Conservation (phyloP, 2,888 invertebrate species). For the Schizotus pectinicornis region DNA sequence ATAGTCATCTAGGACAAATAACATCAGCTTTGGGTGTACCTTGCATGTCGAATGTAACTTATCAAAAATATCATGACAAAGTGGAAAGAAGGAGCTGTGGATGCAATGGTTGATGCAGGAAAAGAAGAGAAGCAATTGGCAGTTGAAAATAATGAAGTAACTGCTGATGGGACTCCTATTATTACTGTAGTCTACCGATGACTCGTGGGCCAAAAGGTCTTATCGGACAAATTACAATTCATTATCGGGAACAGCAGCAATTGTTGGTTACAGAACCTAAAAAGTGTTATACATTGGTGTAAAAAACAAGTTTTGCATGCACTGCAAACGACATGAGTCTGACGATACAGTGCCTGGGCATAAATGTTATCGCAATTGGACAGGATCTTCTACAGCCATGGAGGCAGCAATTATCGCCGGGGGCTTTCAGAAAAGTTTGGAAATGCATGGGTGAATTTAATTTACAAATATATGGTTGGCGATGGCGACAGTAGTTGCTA, state of each 20-base stretch:
- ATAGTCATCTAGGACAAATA: background rate
- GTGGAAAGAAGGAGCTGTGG: background rate
- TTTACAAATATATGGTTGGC: no score
- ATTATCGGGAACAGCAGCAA: slow-evolving; percentile 14
- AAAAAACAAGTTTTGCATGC: slow-evolving; percentile 9
- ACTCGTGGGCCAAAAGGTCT: slow-evolving; percentile 14
- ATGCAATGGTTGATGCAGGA: background rate
- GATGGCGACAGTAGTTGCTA: no score
- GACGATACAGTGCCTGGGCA: no score
- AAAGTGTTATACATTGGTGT: slow-evolving; percentile 9
- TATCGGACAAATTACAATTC: slow-evolving; percentile 18
- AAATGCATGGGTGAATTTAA: no score
- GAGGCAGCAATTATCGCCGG: no score
- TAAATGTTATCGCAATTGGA: no score
- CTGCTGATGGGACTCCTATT: background rate
- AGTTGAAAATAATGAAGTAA: background rate
- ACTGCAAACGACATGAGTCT: slow-evolving; percentile 6
- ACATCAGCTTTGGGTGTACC: background rate
- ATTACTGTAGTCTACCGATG: slow-evolving; percentile 7
- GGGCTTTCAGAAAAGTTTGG: no score
- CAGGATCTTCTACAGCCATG: no score
- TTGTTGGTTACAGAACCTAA: slow-evolving; percentile 8
- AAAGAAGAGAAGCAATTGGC: background rate
- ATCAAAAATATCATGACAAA: background rate
- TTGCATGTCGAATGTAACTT: background rate